Base-by-base conservation (phyloP, 1,140 invertebrate species). In the Aphis gossypii region DNA sequence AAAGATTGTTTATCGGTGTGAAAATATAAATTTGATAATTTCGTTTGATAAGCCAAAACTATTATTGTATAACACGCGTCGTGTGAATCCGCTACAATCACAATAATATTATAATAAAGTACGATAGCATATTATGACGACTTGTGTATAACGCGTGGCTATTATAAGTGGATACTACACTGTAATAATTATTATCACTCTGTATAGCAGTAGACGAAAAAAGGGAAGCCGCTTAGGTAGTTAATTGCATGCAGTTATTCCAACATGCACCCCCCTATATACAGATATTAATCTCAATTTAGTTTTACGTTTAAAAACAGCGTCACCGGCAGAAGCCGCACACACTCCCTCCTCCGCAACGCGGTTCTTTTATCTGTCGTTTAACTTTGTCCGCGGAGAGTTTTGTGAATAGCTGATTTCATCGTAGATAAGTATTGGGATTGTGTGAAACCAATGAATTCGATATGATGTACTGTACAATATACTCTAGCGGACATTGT, bases 231-330 rank as follows among this genome's bases (percentile, higher is more conserved):
- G 82, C 48, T 92, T 92, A 92, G 91, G 91, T 92, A 92, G 92
- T 93, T 93, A 93, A 93, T 93, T 84, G 92, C 82, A 93, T 86
- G 82, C 92, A 93, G 92, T 84, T 93, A 93, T 93, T 93, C 92
- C 82, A 25, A 93, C 92, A 56, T 83, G 41, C 91, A 83, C 46
- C 91, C 91, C 46, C 76, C 30, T 88, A 25, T 4, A 38, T 38
- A 86, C 92, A 86, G 92, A 93, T 93, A 84, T 93, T 93, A 93
- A 93, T 93, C 92, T 93, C 92, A 84, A 93, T 93, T 93, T 86
- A 93, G 92, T 93, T 93, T 86, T 93, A 93, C 92, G 48, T 93
- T 93, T 93, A 84, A 93, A 93, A 93, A 93, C 92, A 56, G 92
- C 92, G 92, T 93, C 92, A 93, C 76, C 82, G 41, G 68, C 92